phyloP scores from a whole-genome alignment of 2,113 vertebrate genomes.

The Zosterops hypoxanthus region DNA sequence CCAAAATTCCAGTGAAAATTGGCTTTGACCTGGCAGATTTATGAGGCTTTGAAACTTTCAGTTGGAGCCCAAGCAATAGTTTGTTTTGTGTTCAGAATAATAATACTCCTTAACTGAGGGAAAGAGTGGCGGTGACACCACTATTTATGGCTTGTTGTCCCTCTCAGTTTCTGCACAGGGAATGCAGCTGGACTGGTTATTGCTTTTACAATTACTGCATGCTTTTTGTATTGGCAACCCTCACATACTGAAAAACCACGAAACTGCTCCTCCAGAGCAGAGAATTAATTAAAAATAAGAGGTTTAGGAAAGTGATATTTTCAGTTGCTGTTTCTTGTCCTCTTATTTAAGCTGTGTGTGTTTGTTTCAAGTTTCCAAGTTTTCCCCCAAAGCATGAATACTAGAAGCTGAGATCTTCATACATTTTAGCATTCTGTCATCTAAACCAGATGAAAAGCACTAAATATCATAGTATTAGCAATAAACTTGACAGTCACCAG shows the following conservation, averaged over 20 bases:
- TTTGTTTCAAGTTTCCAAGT: not conserved
- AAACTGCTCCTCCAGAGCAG: not conserved
- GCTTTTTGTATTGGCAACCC: not conserved
- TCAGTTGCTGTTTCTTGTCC: not conserved
- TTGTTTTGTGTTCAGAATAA: slow-evolving; percentile 62
- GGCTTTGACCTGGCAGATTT: slow-evolving; percentile 55
- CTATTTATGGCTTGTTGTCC: slow-evolving; percentile 60
- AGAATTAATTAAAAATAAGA: not conserved
- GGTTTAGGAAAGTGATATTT: not conserved
- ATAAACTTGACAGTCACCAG: not conserved
- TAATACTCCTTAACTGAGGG: slow-evolving; percentile 38
- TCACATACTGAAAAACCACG: not conserved
- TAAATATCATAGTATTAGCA: not conserved
- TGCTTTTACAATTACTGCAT: slow-evolving; percentile 24
- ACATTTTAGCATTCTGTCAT: not conserved
- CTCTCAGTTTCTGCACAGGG: slow-evolving; percentile 52
- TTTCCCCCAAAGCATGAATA: not conserved
- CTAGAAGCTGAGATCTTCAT: not conserved
- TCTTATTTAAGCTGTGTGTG: not conserved
- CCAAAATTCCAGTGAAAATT: slow-evolving; percentile 53
- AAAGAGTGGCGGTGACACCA: slow-evolving; percentile 48
- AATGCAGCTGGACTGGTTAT: slow-evolving; percentile 63
- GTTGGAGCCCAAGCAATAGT: slow-evolving; percentile 42
- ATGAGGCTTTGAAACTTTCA: slow-evolving; percentile 57
- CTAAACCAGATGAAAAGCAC: not conserved